Conservation (phyloP, 2,888 invertebrate species). For the Pollenia angustigena region DNA sequence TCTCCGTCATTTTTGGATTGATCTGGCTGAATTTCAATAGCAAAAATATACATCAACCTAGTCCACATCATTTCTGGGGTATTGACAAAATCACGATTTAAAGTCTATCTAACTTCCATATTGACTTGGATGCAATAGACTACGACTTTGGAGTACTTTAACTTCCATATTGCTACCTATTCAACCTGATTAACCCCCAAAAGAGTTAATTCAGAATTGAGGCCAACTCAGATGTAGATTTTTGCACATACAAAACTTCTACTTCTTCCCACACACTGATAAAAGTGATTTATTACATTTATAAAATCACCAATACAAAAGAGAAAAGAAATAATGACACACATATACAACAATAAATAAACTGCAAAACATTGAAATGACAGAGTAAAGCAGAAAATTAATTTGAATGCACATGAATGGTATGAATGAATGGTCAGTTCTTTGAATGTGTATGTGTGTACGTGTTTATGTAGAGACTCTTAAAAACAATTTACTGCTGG, state of each 20-base stretch:
- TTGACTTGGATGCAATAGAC: too few relatives aligned
- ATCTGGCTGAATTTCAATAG: too few relatives aligned
- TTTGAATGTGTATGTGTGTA: background rate
- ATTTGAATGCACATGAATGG: slow-evolving; percentile 30
- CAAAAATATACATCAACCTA: too few relatives aligned
- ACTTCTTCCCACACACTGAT: slow-evolving; percentile 34
- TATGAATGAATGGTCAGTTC: background rate
- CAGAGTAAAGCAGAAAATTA: slow-evolving; percentile 48
- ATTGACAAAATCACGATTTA: too few relatives aligned
- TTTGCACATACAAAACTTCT: slow-evolving; percentile 22
- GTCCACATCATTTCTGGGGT: too few relatives aligned
- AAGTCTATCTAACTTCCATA: too few relatives aligned
- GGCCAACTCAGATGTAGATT: background rate
- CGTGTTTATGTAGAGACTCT: slow-evolving; percentile 20
- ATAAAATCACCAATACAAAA: slow-evolving; percentile 29
- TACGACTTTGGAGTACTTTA: too few relatives aligned
- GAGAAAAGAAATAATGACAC: background rate
- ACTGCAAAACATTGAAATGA: slow-evolving; percentile 40
- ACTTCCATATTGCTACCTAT: background rate
- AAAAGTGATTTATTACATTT: slow-evolving; percentile 58
- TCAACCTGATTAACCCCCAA: slow-evolving; percentile 1
- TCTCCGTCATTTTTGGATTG: too few relatives aligned
- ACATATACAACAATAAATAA: background rate
- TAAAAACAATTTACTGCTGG: slow-evolving; percentile 28
- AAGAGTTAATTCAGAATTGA: slow-evolving; percentile 28